Evolutionary conservation across 2,888 invertebrate species (phyloP), one percentile per base, ranked within the genome.

Genomic region (Beris morrisii): DNA sequence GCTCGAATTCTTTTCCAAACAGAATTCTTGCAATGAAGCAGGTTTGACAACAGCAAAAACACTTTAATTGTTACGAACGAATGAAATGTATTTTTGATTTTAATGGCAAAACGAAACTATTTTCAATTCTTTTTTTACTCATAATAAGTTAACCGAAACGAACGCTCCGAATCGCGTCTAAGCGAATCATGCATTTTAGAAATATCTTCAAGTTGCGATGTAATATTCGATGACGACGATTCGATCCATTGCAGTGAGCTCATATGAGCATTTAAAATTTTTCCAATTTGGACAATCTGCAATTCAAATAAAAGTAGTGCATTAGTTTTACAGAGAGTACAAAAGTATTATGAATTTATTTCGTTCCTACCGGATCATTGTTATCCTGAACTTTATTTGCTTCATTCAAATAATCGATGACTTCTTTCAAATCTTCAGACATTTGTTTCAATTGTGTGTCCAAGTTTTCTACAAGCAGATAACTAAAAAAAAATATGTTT

Each of bases 231-330:
- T 4, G 93, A 90, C 65, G 92, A 91, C 70, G 90, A 88, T 77
- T 97, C 96, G 50, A 97, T 88, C 95, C 95, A 97, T 73, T 96
- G 94, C 76, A 97, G 84, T 0, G 95, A 95, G 55, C 94, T 95
- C 91, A 96, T 96, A 77, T 97, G 97, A 0, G 96, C 95, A 82
- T 96, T 97, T 4, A 97, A 82, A 70, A 97, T 96, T 71, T 93
- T 91, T 1, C 94, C 91, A 72, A 97, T 93, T 82, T 96, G 95
- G 7, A 92, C 90, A 56, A 96, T 90, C 90, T 91, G 83, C 48
- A 83, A 85, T 69, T 64, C 73, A 73, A 72, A 64, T 64, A 63
- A 50, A 53, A 53, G 58, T 46, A 46, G 38, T 44, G 7, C 45
- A 44, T 56, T 38, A 52, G 22, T 9, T 52, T 52, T 32, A 32